Evolutionary conservation across 2,888 invertebrate genomes (phyloP).

Genomic region (Xestia xanthographa): DNA sequence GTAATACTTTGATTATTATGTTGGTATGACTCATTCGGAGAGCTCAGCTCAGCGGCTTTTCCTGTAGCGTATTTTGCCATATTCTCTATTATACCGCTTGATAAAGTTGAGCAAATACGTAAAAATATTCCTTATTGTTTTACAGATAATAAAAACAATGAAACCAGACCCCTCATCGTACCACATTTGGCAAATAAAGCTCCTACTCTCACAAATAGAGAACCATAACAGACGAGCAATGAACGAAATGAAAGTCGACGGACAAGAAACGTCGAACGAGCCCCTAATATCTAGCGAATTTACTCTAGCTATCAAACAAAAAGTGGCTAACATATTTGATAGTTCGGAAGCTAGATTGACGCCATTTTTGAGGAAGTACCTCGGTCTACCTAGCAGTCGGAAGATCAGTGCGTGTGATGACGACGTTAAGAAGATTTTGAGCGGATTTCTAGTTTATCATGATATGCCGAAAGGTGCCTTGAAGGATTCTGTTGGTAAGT

Average conservation of each 20-base stretch:
- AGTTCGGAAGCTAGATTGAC: conserved; percentile 88
- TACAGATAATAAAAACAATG: conserved; percentile 90
- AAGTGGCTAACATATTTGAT: conserved; percentile 88
- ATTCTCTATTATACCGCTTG: too few species aligned
- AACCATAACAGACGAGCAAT: conserved; percentile 74
- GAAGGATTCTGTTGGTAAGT: conserved; percentile 68
- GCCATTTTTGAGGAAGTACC: conserved; percentile 86
- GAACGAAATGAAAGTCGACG: conserved; percentile 81
- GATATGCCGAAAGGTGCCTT: conserved; percentile 88
- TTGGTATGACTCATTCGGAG: too few species aligned
- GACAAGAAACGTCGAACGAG: conserved; percentile 76
- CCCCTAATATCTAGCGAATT: conserved; percentile 91
- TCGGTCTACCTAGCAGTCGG: conserved; percentile 84
- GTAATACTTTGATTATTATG: too few species aligned
- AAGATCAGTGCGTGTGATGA: conserved; percentile 77
- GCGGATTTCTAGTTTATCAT: conserved; percentile 90
- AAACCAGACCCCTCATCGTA: conserved; percentile 88
- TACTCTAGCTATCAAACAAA: conserved; percentile 91
- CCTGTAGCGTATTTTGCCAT: too few species aligned
- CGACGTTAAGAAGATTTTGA: conserved; percentile 83
- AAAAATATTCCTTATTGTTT: background rate
- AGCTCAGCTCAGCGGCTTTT: too few species aligned
- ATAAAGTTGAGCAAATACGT: too few species aligned
- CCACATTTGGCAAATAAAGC: conserved; percentile 94
- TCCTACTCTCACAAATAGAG: conserved; percentile 91